Evolutionary conservation across 2,113 vertebrate genomes (phyloP).

Genomic region (Toxostoma redivivum): DNA sequence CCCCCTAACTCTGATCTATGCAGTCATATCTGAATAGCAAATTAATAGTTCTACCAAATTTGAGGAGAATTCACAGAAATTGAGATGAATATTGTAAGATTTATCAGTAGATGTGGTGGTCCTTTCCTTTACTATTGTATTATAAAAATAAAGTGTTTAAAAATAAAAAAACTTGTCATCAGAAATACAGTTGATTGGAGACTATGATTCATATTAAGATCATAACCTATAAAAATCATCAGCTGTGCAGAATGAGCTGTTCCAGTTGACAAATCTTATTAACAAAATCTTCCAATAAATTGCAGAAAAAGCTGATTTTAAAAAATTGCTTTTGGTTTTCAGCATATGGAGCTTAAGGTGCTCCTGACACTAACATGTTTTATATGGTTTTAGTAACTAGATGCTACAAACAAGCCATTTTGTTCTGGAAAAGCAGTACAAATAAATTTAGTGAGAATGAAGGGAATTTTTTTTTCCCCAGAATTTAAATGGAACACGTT

Average conservation of each 20-base stretch:
- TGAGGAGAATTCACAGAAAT: background rate
- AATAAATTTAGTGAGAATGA: background rate
- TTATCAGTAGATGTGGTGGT: background rate
- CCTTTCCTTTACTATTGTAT: background rate
- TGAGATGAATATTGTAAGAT: background rate
- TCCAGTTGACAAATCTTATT: constrained; percentile 69
- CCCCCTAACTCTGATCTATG: background rate
- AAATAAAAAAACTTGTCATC: constrained; percentile 39
- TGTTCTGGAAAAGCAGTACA: background rate
- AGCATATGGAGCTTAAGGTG: constrained; percentile 47
- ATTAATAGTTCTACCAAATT: background rate
- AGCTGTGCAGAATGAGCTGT: constrained; percentile 65
- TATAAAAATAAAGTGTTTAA: constrained; percentile 47
- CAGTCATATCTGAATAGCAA: background rate
- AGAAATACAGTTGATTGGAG: constrained; percentile 64
- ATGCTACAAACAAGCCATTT: constrained; percentile 20
- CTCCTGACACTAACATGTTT: constrained; percentile 30
- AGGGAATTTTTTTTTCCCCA: background rate
- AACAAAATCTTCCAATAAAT: constrained; percentile 64
- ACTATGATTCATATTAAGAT: constrained; percentile 73
- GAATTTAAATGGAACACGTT: background rate
- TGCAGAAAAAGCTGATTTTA: constrained; percentile 46
- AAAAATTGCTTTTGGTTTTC: constrained; percentile 55
- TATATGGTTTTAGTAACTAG: constrained; percentile 28
- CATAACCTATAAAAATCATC: constrained; percentile 75